Percentiles rank a stretch among this genome's conserved stretches.
Evolutionary conservation across 2,797 vertebrate genomes (phyloP).

Genomic region (Onychomys arenicola): DNA sequence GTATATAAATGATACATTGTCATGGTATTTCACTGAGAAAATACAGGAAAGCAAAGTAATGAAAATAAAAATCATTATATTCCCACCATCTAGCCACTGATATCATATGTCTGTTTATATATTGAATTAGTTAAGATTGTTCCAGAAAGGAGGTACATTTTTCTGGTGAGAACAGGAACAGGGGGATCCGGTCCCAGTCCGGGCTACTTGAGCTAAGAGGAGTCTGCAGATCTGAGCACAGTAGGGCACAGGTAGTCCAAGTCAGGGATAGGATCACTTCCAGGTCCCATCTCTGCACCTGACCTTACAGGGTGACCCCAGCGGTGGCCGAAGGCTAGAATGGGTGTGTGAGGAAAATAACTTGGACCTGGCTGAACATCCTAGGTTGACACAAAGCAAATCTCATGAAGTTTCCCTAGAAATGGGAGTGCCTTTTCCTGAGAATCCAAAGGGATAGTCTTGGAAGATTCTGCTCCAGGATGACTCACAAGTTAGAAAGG

Average conservation of each 20-base stretch:
- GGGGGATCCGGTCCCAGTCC: not conserved
- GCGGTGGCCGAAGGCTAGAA: not conserved
- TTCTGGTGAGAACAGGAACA: not conserved
- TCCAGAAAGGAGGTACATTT: not conserved
- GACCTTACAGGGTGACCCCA: slow-evolving; percentile 22
- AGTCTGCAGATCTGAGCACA: slow-evolving; percentile 29
- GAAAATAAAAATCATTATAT: slow-evolving; percentile 22
- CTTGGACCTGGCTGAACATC: slow-evolving; percentile 13
- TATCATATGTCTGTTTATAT: slow-evolving; percentile 33
- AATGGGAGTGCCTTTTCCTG: slow-evolving; percentile 62
- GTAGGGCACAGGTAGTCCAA: not conserved
- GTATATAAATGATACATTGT: slow-evolving; percentile 17
- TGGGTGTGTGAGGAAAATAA: slow-evolving; percentile 54
- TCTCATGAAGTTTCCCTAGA: slow-evolving; percentile 47
- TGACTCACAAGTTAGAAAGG: not conserved
- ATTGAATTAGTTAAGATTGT: slow-evolving; percentile 3
- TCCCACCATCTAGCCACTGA: not conserved
- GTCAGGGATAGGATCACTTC: not conserved
- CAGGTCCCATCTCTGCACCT: not conserved
- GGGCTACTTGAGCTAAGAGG: not conserved
- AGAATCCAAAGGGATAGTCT: slow-evolving; percentile 39
- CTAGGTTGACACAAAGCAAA: not conserved
- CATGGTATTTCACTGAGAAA: slow-evolving; percentile 41
- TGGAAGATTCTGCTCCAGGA: not conserved
- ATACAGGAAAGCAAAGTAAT: slow-evolving; percentile 55